phyloP scores from a whole-genome alignment of 2,888 invertebrate genomes.

The Callosobruchus maculatus region DNA sequence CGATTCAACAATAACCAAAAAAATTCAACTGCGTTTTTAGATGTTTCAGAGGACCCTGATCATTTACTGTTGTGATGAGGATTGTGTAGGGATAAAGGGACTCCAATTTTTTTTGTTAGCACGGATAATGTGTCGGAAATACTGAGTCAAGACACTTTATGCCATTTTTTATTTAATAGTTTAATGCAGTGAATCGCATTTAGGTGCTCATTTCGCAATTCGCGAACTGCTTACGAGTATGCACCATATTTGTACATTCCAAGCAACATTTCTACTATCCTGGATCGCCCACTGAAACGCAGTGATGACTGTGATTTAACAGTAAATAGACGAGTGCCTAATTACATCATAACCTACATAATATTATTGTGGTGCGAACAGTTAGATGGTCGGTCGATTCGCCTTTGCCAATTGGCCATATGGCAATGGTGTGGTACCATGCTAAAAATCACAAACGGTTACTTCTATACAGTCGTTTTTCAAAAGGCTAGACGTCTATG shows the following conservation, averaged over 20 bases:
- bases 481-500: neutral
- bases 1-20: too few species aligned
- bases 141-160: too few species aligned
- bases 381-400: neutral
- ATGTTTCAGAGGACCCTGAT: too few species aligned
- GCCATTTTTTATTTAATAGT: neutral
- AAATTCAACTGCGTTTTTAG: too few species aligned
- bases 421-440: neutral
- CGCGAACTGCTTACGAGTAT: neutral
- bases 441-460: neutral
- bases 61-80: too few species aligned
- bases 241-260: neutral
- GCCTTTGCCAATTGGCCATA: neutral
- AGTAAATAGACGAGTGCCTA: neutral
- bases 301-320: neutral
- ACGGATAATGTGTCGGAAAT: too few species aligned
- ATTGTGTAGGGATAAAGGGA: too few species aligned
- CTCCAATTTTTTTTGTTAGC: too few species aligned
- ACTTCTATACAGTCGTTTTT: neutral
- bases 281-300: too few species aligned
- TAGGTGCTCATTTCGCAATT: neutral
- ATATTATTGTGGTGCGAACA: neutral
- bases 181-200: too few species aligned
- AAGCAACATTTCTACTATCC: neutral
- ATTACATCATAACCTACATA: neutral